Conservation (phyloP, 2,797 vertebrate genomes). For the Philypnodon macrostomus region DNA sequence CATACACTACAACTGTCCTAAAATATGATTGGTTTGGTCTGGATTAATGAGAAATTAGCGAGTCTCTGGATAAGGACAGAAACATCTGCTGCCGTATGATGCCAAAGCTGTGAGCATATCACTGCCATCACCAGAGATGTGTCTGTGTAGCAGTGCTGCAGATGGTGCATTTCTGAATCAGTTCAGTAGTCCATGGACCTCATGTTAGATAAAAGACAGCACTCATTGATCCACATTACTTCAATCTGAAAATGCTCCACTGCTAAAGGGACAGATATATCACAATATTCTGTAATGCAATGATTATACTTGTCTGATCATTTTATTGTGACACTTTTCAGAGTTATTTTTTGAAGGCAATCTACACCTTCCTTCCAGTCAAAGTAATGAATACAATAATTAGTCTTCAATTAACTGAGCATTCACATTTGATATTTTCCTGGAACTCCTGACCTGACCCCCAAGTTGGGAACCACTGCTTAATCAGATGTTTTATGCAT, state of each 20-base stretch:
- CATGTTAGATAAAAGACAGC: not conserved
- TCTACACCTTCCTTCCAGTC: too few species aligned
- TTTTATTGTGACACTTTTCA: too few species aligned
- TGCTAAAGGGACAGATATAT: not conserved
- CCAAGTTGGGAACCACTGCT: too few species aligned
- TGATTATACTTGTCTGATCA: too few species aligned
- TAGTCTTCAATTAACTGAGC: too few species aligned
- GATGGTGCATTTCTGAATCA: slow-evolving; percentile 15
- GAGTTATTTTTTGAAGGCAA: too few species aligned
- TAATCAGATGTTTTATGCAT: too few species aligned
- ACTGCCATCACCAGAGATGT: slow-evolving; percentile 19
- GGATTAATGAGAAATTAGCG: slow-evolving; percentile 19
- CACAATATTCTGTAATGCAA: not conserved
- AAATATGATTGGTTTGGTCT: slow-evolving; percentile 11
- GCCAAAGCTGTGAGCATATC: slow-evolving; percentile 27
- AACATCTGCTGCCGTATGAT: slow-evolving; percentile 32
- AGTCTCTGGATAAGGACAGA: slow-evolving; percentile 8
- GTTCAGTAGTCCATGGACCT: slow-evolving; percentile 3
- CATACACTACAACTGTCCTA: too few species aligned
- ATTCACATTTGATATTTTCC: too few species aligned
- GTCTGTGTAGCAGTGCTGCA: slow-evolving; percentile 13
- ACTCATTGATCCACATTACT: slow-evolving; percentile 12
- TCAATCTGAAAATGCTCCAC: slow-evolving; percentile 1
- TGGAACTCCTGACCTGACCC: too few species aligned
- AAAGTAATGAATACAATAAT: too few species aligned